These are phyloP conservation scores for Colistium nudipinnis DNA, from an alignment of 2,113 vertebrate species.

Conservation along the genomic window DNA sequence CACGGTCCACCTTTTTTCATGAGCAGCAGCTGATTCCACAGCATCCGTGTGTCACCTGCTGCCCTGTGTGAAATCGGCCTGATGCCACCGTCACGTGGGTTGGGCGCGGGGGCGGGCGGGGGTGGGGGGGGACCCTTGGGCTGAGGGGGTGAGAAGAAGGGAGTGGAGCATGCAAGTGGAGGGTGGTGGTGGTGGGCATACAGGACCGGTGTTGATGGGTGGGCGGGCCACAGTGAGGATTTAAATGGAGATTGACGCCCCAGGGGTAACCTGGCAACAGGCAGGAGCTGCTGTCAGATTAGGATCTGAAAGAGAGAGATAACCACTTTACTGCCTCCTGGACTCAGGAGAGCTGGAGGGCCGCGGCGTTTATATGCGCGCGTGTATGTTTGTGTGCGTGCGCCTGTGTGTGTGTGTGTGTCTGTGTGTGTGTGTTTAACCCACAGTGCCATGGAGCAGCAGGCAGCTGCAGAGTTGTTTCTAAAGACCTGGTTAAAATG, in stretches of 20 bases:
- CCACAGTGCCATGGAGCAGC: slow-evolving; percentile 57
- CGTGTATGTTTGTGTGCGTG: slow-evolving; percentile 29
- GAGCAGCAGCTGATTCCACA: slow-evolving; percentile 54
- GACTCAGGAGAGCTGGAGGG: slow-evolving; percentile 74
- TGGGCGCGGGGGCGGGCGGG: background rate
- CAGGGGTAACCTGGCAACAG: slow-evolving; percentile 83
- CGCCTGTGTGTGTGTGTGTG: slow-evolving; percentile 46
- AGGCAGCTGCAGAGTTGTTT: slow-evolving; percentile 77
- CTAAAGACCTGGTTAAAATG: slow-evolving; percentile 72
- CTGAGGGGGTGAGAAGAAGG: slow-evolving; percentile 12
- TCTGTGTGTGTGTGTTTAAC: slow-evolving; percentile 59
- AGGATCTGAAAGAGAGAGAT: slow-evolving; percentile 82
- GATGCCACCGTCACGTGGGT: slow-evolving; percentile 36
- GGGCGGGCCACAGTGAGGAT: slow-evolving; percentile 69
- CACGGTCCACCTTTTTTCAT: slow-evolving; percentile 7
- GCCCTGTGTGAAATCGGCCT: slow-evolving; percentile 50
- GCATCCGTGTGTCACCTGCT: slow-evolving; percentile 64
- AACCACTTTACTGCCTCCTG: slow-evolving; percentile 82
- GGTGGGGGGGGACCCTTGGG: slow-evolving; percentile 43
- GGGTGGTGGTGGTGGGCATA: slow-evolving; percentile 59
- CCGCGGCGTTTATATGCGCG: slow-evolving; percentile 41
- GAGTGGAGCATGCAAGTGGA: slow-evolving; percentile 36
- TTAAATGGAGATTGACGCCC: slow-evolving; percentile 80
- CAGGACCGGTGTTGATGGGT: slow-evolving; percentile 67
- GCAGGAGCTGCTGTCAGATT: slow-evolving; percentile 82